Evolutionary conservation across 2,797 vertebrate species (phyloP), one percentile per base, ranked within the genome.

Genomic region (Danionella dracula): DNA sequence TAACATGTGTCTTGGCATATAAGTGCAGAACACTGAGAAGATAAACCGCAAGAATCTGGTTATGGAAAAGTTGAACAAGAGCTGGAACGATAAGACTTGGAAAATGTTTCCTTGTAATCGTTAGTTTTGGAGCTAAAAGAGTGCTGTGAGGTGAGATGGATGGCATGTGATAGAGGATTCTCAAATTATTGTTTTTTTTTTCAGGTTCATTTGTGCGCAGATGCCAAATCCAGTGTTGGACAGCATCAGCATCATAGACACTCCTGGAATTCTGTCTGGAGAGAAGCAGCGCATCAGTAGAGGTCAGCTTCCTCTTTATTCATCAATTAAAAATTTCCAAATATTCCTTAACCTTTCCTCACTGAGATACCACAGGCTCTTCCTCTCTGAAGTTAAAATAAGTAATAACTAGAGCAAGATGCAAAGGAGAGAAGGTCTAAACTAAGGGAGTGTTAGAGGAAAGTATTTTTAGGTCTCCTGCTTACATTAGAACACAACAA

Each of bases 211-310:
- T 74, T 91, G 90, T 1, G 88, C 90, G 5, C 90, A 91, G 74
- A 71, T 91, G 68, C 88, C 88, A 32, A 91, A 90, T 54, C 85
- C 89, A 0, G 90, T 92, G 31, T 70, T 92, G 74, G 88, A 91
- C 64, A 92, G 90, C 66, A 91, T 91, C 67, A 91, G 90, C 70
- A 90, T 91, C 74, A 91, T 91, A 1, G 90, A 91, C 76, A 92
- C 90, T 0, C 90, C 90, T 0, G 90, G 90, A 2, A 92, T 91
- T 73, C 76, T 82, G 54, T 80, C 80, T 0, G 78, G 80, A 73
- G 80, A 82, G 50, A 82, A 82, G 64, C 80, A 82, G 64, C 76
- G 80, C 38, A 75, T 82, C 64, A 80, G 78, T 55, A 71, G 80
- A 75, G 80, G 80, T 79, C 32, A 13, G 15, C 32, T 34, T 13